Evolutionary conservation across 2,797 vertebrate species (phyloP).

Genomic region (Coracias cyanogaster): DNA sequence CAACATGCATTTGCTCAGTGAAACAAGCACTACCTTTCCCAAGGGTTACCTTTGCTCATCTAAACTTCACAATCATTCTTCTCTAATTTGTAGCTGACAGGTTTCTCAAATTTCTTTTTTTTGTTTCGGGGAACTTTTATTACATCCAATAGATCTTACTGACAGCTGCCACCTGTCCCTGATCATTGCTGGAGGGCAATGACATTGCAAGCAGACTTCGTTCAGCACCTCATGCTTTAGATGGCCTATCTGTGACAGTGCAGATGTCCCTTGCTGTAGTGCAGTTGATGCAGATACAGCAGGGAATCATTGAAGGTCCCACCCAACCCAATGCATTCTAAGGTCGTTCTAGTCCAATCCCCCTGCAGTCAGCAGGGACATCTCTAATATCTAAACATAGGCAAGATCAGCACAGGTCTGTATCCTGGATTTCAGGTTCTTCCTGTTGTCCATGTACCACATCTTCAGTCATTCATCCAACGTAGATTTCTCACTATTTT

Average conservation of each 20-base stretch:
- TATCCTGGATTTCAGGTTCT: not conserved
- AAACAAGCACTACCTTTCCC: not conserved
- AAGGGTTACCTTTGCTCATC: not conserved
- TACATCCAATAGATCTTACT: not conserved
- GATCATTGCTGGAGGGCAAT: not conserved
- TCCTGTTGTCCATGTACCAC: not conserved
- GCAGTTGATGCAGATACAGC: fast-evolving
- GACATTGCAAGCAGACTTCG: not conserved
- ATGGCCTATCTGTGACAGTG: too few species aligned
- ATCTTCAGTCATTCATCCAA: not conserved
- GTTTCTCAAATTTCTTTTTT: not conserved
- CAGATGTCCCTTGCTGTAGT: not conserved
- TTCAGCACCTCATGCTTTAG: not conserved
- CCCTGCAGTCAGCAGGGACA: too few species aligned
- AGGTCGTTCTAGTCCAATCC: too few species aligned
- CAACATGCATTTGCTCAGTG: not conserved
- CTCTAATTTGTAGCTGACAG: not conserved
- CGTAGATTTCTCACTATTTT: not conserved
- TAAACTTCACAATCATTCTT: not conserved
- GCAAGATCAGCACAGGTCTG: not conserved
- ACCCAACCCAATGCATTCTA: too few species aligned
- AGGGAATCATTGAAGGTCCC: not conserved
- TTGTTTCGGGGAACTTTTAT: not conserved
- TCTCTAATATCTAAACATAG: not conserved
- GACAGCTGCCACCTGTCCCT: not conserved